Conservation (phyloP, 2,888 invertebrate genomes). For the Drosophila stalkeri region DNA sequence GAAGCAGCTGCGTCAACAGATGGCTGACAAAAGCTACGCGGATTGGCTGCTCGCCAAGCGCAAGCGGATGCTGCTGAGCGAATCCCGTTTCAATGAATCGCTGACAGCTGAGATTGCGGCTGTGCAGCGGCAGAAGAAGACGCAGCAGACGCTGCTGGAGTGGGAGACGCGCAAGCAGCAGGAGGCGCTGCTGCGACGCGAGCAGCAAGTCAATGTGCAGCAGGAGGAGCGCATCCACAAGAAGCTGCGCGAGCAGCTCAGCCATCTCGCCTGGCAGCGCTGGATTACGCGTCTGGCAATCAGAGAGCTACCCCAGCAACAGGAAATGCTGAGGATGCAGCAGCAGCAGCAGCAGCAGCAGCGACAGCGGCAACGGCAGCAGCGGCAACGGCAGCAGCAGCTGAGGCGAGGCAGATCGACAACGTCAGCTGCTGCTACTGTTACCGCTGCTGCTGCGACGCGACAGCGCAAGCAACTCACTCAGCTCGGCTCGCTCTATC, state of each 20-base stretch:
- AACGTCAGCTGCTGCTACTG: background rate
- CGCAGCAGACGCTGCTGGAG: slow-evolving; percentile 8
- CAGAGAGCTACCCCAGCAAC: background rate
- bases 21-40: slow-evolving; percentile 36
- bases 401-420: background rate
- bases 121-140: background rate
- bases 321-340: background rate
- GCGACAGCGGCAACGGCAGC: background rate
- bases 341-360: background rate
- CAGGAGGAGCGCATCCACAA: slow-evolving; percentile 8
- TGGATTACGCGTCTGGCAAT: slow-evolving; percentile 32
- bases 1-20: slow-evolving; percentile 36
- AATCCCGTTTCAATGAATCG: background rate
- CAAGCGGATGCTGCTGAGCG: background rate
- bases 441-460: background rate
- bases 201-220: background rate
- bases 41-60: slow-evolving; percentile 46
- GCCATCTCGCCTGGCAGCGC: slow-evolving; percentile 51
- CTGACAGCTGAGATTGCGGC: background rate
- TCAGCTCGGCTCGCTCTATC: slow-evolving; percentile 4
- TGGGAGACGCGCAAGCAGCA: slow-evolving; percentile 42
- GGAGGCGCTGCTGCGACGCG: slow-evolving; percentile 19
- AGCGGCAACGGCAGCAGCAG: background rate
- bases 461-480: background rate
- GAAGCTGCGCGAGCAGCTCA: slow-evolving; percentile 35